Percentiles rank a stretch among this genome's conserved stretches.
phyloP scores from a whole-genome alignment of 2,113 vertebrate genomes.

The Dicerorhinus sumatrensis region DNA sequence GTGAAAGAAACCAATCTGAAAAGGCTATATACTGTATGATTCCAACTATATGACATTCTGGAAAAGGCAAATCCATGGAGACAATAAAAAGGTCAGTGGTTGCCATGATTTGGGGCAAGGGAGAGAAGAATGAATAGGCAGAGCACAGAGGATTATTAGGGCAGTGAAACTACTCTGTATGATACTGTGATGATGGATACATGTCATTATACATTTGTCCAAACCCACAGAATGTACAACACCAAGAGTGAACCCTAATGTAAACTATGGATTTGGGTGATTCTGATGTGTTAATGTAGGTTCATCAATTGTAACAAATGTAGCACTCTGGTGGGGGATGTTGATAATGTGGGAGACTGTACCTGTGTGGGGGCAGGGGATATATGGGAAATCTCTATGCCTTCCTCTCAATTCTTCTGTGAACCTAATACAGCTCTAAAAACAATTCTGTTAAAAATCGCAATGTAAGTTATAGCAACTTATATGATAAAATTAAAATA shows the following conservation, averaged over 20 bases:
- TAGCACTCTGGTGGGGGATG: background rate
- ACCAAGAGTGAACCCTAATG: background rate
- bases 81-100: background rate
- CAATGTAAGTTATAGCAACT: background rate
- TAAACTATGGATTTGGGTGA: background rate
- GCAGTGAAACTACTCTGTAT: background rate
- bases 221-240: background rate
- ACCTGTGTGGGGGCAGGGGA: background rate
- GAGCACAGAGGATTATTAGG: background rate
- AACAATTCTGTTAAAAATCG: background rate
- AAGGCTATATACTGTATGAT: background rate
- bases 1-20: background rate
- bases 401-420: background rate
- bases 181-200: background rate
- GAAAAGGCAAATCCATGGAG: background rate
- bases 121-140: background rate
- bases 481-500: background rate
- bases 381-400: background rate
- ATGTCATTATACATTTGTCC: background rate
- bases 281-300: background rate
- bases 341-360: background rate
- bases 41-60: background rate
- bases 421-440: background rate
- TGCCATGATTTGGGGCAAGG: background rate
- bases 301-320: background rate